Percentiles rank a stretch among this genome's conserved stretches.
Conservation (phyloP, 2,888 invertebrate species). For the Ormyrus labotus region DNA sequence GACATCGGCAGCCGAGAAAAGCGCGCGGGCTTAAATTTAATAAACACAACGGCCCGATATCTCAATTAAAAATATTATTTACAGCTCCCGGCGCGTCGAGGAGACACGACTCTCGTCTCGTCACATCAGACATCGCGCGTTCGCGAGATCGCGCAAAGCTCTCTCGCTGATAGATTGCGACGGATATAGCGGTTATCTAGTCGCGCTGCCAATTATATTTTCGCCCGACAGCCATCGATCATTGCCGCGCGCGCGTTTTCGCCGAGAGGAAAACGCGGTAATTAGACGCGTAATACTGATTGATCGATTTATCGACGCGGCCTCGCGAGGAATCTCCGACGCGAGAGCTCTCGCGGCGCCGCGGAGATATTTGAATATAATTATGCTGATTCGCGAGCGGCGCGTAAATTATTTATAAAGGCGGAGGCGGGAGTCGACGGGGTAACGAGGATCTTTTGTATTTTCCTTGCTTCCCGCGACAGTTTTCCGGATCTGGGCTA, state of each 20-base stretch:
- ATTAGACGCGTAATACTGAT: slow-evolving; percentile 49
- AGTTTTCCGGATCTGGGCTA: no score
- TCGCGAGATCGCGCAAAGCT: slow-evolving; percentile 1
- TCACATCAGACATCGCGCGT: not conserved
- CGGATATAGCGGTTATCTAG: not conserved
- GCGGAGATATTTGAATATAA: not conserved
- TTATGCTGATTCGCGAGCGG: slow-evolving; percentile 2
- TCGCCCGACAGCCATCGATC: slow-evolving; percentile 41
- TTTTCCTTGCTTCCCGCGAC: not conserved
- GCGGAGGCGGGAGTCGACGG: not conserved
- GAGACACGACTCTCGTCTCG: not conserved
- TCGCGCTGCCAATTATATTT: slow-evolving; percentile 33
- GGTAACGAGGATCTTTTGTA: no score
- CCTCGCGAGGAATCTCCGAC: not conserved
- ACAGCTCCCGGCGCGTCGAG: not conserved
- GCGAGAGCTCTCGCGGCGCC: no score
- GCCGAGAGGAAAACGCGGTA: slow-evolving; percentile 25
- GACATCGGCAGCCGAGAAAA: no score
- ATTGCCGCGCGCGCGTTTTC: slow-evolving; percentile 22
- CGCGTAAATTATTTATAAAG: slow-evolving; percentile 20
- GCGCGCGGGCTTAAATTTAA: not conserved
- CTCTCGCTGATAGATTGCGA: slow-evolving; percentile 17
- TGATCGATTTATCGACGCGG: slow-evolving; percentile 36
- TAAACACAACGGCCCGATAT: not conserved
- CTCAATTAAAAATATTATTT: slow-evolving; percentile 30